A percentile compares a stretch with the other conserved stretches of the same genome.
Conservation (phyloP, 2,113 vertebrate genomes). For the Tachuris rubrigastra region DNA sequence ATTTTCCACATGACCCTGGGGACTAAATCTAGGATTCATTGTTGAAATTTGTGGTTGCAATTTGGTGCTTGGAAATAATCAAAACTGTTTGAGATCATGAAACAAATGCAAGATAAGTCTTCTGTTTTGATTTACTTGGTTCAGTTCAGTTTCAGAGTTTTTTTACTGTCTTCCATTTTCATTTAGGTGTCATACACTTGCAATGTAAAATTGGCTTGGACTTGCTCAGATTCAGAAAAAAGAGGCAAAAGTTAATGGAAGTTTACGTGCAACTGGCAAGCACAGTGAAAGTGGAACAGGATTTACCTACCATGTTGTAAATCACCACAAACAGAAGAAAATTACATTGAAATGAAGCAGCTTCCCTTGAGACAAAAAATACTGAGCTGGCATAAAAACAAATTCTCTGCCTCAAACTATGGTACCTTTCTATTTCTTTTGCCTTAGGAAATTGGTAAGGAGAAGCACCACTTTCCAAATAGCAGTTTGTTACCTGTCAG, state of each 20-base stretch:
- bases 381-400: not conserved
- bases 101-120: not conserved
- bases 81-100: not conserved
- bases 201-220: not conserved
- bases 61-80: not conserved
- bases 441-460: not conserved
- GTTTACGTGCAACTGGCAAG: not conserved
- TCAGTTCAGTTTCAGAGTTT: not conserved
- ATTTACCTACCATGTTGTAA: not conserved
- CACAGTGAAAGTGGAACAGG: not conserved
- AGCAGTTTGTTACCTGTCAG: conserved; percentile 61
- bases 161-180: not conserved
- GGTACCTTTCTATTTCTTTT: not conserved
- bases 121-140: not conserved
- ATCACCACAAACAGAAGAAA: not conserved
- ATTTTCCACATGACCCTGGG: not conserved
- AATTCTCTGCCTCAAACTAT: not conserved
- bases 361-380: not conserved
- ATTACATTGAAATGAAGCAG: not conserved
- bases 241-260: not conserved
- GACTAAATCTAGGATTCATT: not conserved
- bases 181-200: not conserved
- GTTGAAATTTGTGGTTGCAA: not conserved
- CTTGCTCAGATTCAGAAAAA: not conserved
- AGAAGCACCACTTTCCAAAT: not conserved